A percentile compares a stretch with the other conserved stretches of the same genome.
phyloP scores from a whole-genome alignment of 2,113 vertebrate genomes.

The Petromus typicus region DNA sequence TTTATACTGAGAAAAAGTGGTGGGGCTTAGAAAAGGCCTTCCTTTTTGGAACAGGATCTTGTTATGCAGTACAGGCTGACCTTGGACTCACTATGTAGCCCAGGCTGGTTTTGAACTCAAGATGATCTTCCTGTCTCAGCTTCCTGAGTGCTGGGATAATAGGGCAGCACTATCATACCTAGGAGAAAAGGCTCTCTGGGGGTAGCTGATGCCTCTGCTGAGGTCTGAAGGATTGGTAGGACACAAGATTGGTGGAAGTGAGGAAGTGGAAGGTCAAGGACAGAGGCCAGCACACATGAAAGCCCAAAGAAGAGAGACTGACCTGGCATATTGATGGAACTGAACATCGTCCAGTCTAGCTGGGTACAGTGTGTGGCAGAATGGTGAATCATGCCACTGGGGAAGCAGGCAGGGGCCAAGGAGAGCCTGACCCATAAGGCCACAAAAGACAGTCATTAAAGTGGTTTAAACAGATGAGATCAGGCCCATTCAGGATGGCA shows the following conservation, averaged over 20 bases:
- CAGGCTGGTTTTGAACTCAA: neutral
- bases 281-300: neutral
- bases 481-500: too few species aligned
- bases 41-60: neutral
- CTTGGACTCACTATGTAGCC: neutral
- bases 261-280: neutral
- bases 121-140: neutral
- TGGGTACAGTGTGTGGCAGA: neutral
- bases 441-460: neutral
- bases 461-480: neutral
- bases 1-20: neutral
- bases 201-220: neutral
- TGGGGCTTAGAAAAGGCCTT: neutral
- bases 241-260: neutral
- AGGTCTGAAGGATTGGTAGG: neutral
- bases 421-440: neutral
- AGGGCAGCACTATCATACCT: neutral
- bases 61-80: neutral
- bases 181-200: neutral
- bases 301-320: neutral
- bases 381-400: neutral
- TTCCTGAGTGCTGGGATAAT: neutral
- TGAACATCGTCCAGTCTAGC: neutral
- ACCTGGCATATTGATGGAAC: neutral
- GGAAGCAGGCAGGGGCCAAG: neutral